Evolutionary conservation across 2,888 invertebrate species (phyloP).

Genomic region (Zygogramma bicolorata): DNA sequence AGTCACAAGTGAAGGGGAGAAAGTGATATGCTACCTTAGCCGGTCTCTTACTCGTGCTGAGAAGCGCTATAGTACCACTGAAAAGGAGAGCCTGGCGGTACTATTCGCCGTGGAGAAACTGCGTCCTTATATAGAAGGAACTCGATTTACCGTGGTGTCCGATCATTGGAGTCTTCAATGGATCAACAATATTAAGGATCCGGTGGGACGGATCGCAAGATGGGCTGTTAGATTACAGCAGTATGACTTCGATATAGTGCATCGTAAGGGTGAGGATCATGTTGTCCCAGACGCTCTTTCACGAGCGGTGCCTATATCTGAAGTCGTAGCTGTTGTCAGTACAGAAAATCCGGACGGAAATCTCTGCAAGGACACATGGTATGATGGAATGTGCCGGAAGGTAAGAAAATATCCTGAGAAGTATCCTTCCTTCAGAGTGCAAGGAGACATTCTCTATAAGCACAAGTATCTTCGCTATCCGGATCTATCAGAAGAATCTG

Average conservation of each 20-base stretch:
- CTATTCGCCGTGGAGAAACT: background rate
- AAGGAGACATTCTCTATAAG: background rate
- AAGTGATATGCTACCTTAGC: background rate
- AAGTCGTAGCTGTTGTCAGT: too few relatives aligned
- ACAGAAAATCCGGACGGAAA: background rate
- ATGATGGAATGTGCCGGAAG: background rate
- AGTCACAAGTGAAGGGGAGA: background rate
- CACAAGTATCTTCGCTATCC: background rate
- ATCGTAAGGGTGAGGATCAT: slow-evolving; percentile 43
- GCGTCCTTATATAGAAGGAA: background rate
- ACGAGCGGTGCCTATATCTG: slow-evolving; percentile 21
- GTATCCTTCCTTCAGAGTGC: background rate
- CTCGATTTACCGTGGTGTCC: slow-evolving; percentile 10
- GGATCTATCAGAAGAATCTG: background rate
- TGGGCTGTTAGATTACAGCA: slow-evolving; percentile 38
- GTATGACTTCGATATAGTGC: slow-evolving; percentile 37
- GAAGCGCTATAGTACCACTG: background rate
- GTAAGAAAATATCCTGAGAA: background rate
- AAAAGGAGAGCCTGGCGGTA: background rate
- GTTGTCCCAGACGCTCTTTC: slow-evolving; percentile 44
- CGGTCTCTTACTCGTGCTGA: background rate
- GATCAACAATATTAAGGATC: slow-evolving; percentile 25
- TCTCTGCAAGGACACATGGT: background rate
- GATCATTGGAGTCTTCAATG: background rate
- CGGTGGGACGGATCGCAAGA: slow-evolving; percentile 36